phyloP scores from a whole-genome alignment of 2,797 vertebrate genomes.

The Gallirallus australis region DNA sequence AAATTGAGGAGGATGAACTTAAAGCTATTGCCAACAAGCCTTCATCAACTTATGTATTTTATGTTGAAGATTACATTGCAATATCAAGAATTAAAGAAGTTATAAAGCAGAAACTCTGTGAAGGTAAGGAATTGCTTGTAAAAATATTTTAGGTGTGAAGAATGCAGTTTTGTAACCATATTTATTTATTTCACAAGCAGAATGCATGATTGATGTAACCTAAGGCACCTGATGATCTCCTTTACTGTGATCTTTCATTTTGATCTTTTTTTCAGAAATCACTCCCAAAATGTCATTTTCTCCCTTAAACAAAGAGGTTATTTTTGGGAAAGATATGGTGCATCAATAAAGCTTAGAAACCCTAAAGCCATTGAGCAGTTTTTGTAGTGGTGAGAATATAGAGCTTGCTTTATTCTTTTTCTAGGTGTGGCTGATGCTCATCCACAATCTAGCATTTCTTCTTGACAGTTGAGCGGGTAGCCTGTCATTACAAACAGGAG shows the following conservation, averaged over 20 bases:
- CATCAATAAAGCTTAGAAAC: neutral
- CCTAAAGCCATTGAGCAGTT: neutral
- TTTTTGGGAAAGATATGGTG: neutral
- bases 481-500: neutral
- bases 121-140: conserved; percentile 83
- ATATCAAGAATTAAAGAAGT: conserved; percentile 96
- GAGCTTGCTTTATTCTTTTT: neutral
- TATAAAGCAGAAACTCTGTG: conserved; percentile 97
- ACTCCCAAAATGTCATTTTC: neutral
- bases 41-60: conserved; percentile 93
- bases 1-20: conserved; percentile 90
- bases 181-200: neutral
- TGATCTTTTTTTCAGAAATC: neutral
- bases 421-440: neutral
- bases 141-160: neutral
- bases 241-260: neutral
- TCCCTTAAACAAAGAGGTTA: neutral
- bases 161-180: neutral
- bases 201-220: neutral
- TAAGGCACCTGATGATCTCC: neutral
- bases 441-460: neutral
- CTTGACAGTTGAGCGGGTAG: neutral
- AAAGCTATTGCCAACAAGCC: conserved; percentile 95
- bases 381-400: neutral
- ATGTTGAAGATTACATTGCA: conserved; percentile 95